Base-by-base conservation (phyloP, 2,888 invertebrate species). In the Choreutis nemorana region DNA sequence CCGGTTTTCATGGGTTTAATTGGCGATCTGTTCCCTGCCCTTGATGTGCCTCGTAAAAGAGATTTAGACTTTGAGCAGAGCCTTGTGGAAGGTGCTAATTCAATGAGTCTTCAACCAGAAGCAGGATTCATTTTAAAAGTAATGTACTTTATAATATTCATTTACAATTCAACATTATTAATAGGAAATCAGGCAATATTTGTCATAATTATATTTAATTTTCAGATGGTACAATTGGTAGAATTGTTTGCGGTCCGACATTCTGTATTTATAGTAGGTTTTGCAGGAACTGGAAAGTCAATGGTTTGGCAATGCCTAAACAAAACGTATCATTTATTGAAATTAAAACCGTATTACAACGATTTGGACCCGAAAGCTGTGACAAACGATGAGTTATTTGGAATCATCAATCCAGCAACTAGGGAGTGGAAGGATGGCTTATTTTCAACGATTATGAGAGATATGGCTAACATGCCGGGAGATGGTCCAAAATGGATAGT, bases 301-400 rank as follows among this genome's bases (percentile, higher is more conserved):
- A 88, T 90, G 81, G 91, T 97, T 1, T 97, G 96, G 95, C 93
- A 91, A 57, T 93, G 94, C 1, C 77, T 97, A 2, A 84, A 87
- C 50, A 86, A 83, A 47, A 94, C 95, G 0, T 94, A 96, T 60
- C 63, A 50, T 28, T 91, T 94, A 75, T 81, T 90, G 44, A 91
- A 91, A 56, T 62, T 83, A 32, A 94, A 91, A 54, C 96, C 96
- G 0, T 73, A 86, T 38, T 94, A 87, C 43, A 90, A 91, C 48
- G 97, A 97, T 59, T 77, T 97, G n/a, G 94, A 96, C 60, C 96
- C 97, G 0, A 96, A 97, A 62, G 95, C 95, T 7, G 96, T 97
- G 4, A 95, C 96, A 1, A 96, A 94, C 55, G 94, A 97, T 54
- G 97, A 97, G 59, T 72, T 97, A 20, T 97, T 96, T 65, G 97